Evolutionary conservation across 2,888 invertebrate species (phyloP).

Genomic region (Dicranocentrus wangi): DNA sequence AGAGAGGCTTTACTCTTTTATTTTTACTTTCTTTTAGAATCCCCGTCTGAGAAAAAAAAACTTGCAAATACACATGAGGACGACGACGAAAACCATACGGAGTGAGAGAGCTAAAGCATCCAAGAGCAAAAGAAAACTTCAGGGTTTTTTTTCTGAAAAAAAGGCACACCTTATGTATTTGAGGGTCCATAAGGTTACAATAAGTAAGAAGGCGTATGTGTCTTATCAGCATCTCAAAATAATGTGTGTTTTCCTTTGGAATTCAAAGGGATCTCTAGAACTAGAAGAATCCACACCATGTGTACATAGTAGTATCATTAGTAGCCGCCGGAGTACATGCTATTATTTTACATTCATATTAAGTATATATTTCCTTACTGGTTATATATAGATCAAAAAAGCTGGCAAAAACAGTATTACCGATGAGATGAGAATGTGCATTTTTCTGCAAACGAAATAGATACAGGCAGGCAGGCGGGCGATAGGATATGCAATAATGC

Average conservation of each 20-base stretch:
- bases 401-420: background rate
- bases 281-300: background rate
- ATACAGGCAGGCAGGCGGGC: background rate
- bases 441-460: background rate
- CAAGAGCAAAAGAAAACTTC: constrained; percentile 17
- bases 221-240: constrained; percentile 2
- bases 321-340: too few species aligned
- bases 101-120: constrained; percentile 6
- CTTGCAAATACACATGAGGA: background rate
- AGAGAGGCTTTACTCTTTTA: constrained; percentile 27
- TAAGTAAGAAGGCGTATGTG: background rate
- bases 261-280: too few species aligned
- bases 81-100: background rate
- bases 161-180: constrained; percentile 22
- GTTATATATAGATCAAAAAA: constrained; percentile 1
- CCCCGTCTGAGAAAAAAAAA: background rate
- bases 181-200: too few species aligned
- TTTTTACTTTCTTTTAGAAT: constrained; percentile 15
- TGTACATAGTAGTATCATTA: too few species aligned
- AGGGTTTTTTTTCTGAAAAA: constrained; percentile 12
- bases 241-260: background rate
- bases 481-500: constrained; percentile 1
- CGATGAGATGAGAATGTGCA: background rate
- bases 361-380: background rate
- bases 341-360: too few species aligned